Conservation (phyloP, 2,113 vertebrate genomes). For the Pyxicephalus adspersus region DNA sequence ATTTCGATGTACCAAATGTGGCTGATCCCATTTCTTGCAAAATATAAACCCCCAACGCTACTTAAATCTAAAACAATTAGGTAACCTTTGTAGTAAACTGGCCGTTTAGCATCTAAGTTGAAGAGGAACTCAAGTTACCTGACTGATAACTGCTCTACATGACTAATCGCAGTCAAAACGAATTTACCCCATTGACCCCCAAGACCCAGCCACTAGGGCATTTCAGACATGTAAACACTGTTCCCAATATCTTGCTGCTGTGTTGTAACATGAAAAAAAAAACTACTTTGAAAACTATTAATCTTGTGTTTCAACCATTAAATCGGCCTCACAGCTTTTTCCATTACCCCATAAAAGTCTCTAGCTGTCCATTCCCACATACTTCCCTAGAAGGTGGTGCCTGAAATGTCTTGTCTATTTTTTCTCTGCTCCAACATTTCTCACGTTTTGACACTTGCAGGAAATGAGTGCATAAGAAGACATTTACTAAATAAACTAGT, state of each 20-base stretch:
- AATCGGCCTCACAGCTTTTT: neutral
- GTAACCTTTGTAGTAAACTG: too few relatives aligned
- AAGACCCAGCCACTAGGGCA: neutral
- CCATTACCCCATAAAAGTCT: conserved; percentile 13
- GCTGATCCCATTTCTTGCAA: too few relatives aligned
- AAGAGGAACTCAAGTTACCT: too few relatives aligned
- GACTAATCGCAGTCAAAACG: too few relatives aligned
- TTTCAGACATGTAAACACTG: neutral
- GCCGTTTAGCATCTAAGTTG: too few relatives aligned
- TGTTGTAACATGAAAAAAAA: neutral
- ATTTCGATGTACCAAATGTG: too few relatives aligned
- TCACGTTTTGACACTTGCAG: conserved; percentile 61
- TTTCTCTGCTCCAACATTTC: conserved; percentile 48
- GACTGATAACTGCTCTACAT: too few relatives aligned
- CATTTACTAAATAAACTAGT: conserved; percentile 57
- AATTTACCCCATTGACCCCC: too few relatives aligned
- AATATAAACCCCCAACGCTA: too few relatives aligned
- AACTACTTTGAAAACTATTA: neutral
- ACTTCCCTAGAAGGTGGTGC: conserved; percentile 1
- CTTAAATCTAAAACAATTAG: too few relatives aligned
- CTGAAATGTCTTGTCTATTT: conserved; percentile 24
- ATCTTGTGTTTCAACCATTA: neutral
- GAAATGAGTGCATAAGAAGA: conserved; percentile 61
- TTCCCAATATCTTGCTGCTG: neutral
- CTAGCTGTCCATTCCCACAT: neutral